Percentiles rank a stretch among this genome's conserved stretches.
Conservation (phyloP, 2,888 invertebrate species). For the Drosophila colorata region DNA sequence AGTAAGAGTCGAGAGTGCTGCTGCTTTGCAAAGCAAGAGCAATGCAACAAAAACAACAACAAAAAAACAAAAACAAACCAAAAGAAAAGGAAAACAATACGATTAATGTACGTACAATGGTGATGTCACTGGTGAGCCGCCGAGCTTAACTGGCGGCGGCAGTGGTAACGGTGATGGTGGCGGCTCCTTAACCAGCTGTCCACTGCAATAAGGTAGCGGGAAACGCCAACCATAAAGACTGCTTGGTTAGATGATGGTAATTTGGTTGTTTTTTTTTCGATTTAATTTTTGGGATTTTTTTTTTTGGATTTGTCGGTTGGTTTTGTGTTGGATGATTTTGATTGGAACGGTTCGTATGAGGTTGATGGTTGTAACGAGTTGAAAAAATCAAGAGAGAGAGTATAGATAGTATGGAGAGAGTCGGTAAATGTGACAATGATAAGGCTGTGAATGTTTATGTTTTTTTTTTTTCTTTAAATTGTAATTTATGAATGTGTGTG, state of each 20-base stretch:
- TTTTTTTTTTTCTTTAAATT: slow-evolving; percentile 1
- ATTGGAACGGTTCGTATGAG: slow-evolving; percentile 39
- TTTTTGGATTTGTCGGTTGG: slow-evolving; percentile 16
- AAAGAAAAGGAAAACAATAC: neutral
- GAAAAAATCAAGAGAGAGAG: slow-evolving; percentile 54
- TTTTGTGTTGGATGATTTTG: slow-evolving; percentile 39
- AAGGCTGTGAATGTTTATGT: slow-evolving; percentile 28
- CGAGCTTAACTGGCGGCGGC: slow-evolving; percentile 92
- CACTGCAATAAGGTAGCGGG: slow-evolving; percentile 98
- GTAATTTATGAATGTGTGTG: slow-evolving; percentile 7
- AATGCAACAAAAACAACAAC: slow-evolving; percentile 8
- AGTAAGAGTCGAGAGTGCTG: slow-evolving; percentile 1
- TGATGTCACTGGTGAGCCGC: slow-evolving; percentile 89
- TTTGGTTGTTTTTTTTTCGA: slow-evolving; percentile 45
- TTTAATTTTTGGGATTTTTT: slow-evolving; percentile 16
- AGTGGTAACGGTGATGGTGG: slow-evolving; percentile 92
- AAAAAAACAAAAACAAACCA: neutral
- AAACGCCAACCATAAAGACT: slow-evolving; percentile 98
- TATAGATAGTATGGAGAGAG: slow-evolving; percentile 49
- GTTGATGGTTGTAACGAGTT: slow-evolving; percentile 31
- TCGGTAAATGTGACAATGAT: slow-evolving; percentile 46
- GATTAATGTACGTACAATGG: slow-evolving; percentile 87
- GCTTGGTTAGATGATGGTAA: slow-evolving; percentile 85
- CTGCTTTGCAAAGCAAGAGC: neutral
- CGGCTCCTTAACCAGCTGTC: slow-evolving; percentile 89